Evolutionary conservation across 2,888 invertebrate species (phyloP).

Genomic region (Microplitis manilae): DNA sequence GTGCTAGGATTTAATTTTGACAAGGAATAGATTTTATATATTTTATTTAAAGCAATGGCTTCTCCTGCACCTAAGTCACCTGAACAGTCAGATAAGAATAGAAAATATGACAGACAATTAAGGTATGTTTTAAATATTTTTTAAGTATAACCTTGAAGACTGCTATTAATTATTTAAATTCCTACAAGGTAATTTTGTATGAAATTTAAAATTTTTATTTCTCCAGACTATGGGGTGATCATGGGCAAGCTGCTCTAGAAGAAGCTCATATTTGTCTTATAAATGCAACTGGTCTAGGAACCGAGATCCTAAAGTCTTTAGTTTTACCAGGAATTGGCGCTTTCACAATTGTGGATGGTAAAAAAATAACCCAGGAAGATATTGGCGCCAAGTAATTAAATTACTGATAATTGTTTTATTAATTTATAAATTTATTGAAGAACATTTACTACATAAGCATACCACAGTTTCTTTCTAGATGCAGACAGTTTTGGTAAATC

Average conservation of each 20-base stretch:
- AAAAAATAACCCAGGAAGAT: constrained; percentile 90
- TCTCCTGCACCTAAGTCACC: constrained; percentile 83
- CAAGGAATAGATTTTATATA: not conserved
- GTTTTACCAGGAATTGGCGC: constrained; percentile 95
- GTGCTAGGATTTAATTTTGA: too few relatives aligned
- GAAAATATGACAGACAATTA: constrained; percentile 87
- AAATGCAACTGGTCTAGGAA: constrained; percentile 93
- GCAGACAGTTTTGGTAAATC: constrained; percentile 85
- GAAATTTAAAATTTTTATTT: constrained; percentile 15
- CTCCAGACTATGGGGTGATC: constrained; percentile 95
- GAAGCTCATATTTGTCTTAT: constrained; percentile 92
- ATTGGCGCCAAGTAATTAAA: constrained; percentile 89
- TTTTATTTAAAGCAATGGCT: constrained; percentile 72
- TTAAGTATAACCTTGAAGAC: too few relatives aligned
- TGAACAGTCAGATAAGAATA: constrained; percentile 81
- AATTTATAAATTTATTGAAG: not conserved
- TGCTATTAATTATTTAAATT: not conserved
- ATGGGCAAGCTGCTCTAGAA: constrained; percentile 93
- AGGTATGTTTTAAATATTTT: constrained; percentile 55
- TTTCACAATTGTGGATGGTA: constrained; percentile 93
- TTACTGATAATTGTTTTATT: not conserved
- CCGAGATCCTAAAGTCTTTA: constrained; percentile 95
- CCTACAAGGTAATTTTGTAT: not conserved
- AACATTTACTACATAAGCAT: not conserved
- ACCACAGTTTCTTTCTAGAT: constrained; percentile 89